phyloP scores from a whole-genome alignment of 1,140 invertebrate genomes.

The Ooceraea biroi region DNA sequence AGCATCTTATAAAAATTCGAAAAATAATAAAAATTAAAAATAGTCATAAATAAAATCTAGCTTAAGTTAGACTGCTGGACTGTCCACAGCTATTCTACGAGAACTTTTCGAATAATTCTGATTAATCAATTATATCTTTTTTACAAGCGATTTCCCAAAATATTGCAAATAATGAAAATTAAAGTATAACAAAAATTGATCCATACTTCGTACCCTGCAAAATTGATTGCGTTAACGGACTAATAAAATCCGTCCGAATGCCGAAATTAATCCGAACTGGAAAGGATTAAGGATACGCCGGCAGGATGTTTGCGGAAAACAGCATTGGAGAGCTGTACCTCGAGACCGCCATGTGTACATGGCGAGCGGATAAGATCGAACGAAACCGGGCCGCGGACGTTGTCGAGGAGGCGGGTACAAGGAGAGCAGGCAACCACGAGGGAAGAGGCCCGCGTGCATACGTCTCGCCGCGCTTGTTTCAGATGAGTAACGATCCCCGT shows the following conservation, averaged over 20 bases:
- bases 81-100: too few species aligned
- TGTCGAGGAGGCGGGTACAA: constrained; percentile 10
- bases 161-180: too few species aligned
- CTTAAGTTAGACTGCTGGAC: too few species aligned
- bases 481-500: constrained; percentile 64
- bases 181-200: too few species aligned
- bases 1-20: too few species aligned
- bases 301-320: constrained; percentile 29
- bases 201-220: too few species aligned
- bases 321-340: neutral
- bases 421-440: neutral
- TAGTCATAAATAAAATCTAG: too few species aligned
- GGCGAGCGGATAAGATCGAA: constrained; percentile 24
- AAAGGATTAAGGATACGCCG: constrained; percentile 1
- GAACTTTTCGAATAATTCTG: too few species aligned
- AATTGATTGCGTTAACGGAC: neutral
- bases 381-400: constrained; percentile 26
- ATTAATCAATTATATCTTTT: too few species aligned
- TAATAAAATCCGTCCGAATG: neutral
- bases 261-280: constrained; percentile 24
- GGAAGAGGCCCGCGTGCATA: constrained; percentile 14
- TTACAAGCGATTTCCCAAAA: too few species aligned
- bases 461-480: constrained; percentile 58
- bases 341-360: constrained; percentile 7
- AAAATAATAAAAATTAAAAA: too few species aligned